Evolutionary conservation across 2,113 vertebrate species (phyloP).

Genomic region (Ceuthmochares aereus): DNA sequence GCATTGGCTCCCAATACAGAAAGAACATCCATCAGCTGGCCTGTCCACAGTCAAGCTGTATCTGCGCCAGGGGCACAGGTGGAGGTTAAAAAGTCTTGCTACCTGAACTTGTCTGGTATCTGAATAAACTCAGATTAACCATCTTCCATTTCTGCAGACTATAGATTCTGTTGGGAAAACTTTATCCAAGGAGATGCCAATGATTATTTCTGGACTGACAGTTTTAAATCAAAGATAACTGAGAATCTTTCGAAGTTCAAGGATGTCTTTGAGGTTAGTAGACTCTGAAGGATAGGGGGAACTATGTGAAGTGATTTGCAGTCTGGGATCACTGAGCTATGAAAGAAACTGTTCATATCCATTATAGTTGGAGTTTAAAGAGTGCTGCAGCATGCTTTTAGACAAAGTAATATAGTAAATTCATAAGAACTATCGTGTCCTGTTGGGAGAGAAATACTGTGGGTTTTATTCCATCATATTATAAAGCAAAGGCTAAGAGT

Average conservation of each 20-base stretch:
- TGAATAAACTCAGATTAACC: neutral
- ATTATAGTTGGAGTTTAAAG: neutral
- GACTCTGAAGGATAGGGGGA: neutral
- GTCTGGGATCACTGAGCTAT: neutral
- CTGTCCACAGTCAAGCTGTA: neutral
- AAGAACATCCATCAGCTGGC: neutral
- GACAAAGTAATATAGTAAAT: neutral
- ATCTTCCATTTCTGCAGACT: constrained; percentile 45
- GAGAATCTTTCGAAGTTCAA: neutral
- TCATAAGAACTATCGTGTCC: neutral
- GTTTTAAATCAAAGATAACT: rapidly evolving
- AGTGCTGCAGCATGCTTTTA: neutral
- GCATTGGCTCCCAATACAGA: neutral
- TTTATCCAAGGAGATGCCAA: neutral
- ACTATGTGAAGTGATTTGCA: neutral
- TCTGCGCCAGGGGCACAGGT: neutral
- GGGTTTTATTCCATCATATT: neutral
- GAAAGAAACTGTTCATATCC: neutral
- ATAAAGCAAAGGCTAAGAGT: neutral
- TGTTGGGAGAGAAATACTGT: neutral
- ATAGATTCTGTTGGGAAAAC: neutral
- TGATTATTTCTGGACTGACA: neutral
- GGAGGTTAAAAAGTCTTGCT: neutral
- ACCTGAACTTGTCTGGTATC: neutral
- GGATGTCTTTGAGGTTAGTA: constrained; percentile 31